phyloP scores from a whole-genome alignment of 2,888 invertebrate species.

The Drosophila nigricruria region DNA sequence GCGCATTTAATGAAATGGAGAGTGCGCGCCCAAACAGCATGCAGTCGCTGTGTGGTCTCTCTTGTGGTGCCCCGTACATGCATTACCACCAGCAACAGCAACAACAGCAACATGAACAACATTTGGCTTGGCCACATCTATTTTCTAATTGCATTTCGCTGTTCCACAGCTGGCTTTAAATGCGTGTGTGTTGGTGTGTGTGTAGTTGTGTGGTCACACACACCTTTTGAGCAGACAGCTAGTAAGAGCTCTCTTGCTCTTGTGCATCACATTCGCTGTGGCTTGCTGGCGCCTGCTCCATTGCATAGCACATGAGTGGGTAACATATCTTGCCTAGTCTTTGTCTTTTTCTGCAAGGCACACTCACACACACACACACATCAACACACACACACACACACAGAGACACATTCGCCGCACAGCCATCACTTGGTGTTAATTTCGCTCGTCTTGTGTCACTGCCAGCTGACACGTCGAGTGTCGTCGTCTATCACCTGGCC shows the following conservation, averaged over 20 bases:
- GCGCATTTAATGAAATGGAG: conserved; percentile 68
- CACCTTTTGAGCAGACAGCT: conserved; percentile 59
- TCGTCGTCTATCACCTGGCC: conserved; percentile 56
- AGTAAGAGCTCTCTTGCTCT: conserved; percentile 32
- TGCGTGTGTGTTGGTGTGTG: background rate
- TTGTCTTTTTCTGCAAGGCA: conserved; percentile 19
- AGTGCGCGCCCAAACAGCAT: conserved; percentile 11
- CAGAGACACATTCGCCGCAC: conserved; percentile 10
- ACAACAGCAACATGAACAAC: conserved; percentile 47
- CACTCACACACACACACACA: conserved; percentile 19
- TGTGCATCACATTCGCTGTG: conserved; percentile 30
- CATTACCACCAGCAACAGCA: conserved; percentile 25
- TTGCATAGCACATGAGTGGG: conserved; percentile 7
- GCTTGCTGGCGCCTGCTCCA: conserved; percentile 33
- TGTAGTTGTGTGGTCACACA: conserved; percentile 50
- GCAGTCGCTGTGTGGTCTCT: conserved; percentile 36
- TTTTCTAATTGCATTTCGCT: conserved; percentile 78
- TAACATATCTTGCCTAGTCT: conserved; percentile 19
- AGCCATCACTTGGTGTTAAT: conserved; percentile 60
- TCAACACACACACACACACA: conserved; percentile 19
- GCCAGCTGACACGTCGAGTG: conserved; percentile 42
- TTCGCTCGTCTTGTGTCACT: conserved; percentile 41
- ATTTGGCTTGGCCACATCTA: conserved; percentile 65
- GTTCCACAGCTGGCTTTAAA: conserved; percentile 42
- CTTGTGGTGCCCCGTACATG: conserved; percentile 39